These are phyloP conservation scores for Hemithea aestivaria DNA, from an alignment of 2,888 invertebrate genomes.

Conservation along the genomic window DNA sequence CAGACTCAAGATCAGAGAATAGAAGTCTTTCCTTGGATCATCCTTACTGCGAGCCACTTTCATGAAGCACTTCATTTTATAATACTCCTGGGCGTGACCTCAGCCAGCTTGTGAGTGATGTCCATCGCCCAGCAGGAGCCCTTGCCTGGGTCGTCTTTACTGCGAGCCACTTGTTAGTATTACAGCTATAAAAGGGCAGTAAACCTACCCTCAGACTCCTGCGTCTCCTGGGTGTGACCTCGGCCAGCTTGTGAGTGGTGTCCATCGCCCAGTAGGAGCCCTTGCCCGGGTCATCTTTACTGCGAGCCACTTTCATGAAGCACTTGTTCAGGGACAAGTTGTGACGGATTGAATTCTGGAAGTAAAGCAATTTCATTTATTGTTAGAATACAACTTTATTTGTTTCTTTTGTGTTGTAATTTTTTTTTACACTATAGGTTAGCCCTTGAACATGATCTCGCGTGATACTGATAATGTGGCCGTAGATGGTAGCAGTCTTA, in stretches of 20 bases:
- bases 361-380: conserved; percentile 23
- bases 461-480: too few species aligned
- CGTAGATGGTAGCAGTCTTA: too few species aligned
- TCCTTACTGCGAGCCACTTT: too few species aligned
- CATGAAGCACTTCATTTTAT: too few species aligned
- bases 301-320: conserved; percentile 84
- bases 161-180: too few species aligned
- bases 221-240: conserved; percentile 72
- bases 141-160: too few species aligned
- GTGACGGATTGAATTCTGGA: conserved; percentile 85
- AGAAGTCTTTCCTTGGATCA: too few species aligned
- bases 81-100: conserved; percentile 66
- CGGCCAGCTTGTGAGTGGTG: conserved; percentile 75
- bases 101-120: conserved; percentile 75
- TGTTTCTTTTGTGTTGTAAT: neutral
- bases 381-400: neutral
- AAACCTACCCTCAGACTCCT: conserved; percentile 69
- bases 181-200: too few species aligned
- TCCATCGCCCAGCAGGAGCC: conserved; percentile 83
- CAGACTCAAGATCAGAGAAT: conserved; percentile 79
- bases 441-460: too few species aligned
- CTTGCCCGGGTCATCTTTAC: conserved; percentile 86
- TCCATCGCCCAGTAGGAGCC: conserved; percentile 83
- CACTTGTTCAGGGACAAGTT: conserved; percentile 86
- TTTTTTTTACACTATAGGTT: too few species aligned